Percentiles rank a stretch among this genome's conserved stretches.
phyloP scores from a whole-genome alignment of 2,888 invertebrate genomes.

The Chironomus tentans region DNA sequence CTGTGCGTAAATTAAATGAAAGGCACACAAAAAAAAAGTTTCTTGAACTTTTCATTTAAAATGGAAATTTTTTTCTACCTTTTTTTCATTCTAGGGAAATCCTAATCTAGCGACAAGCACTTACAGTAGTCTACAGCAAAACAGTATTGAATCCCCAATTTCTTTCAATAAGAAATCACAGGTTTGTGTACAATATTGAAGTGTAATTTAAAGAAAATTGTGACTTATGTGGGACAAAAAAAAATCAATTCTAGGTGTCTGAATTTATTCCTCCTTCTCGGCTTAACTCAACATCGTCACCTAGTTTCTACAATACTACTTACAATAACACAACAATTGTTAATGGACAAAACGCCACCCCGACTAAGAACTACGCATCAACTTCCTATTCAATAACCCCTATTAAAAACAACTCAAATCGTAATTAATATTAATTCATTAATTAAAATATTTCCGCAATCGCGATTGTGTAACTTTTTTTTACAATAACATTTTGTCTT shows the following conservation, averaged over 20 bases:
- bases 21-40: no score
- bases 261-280: constrained; percentile 27
- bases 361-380: constrained; percentile 30
- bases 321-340: constrained; percentile 28
- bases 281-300: constrained; percentile 25
- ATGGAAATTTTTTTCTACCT: not conserved
- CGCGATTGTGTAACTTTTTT: not conserved
- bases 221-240: not conserved
- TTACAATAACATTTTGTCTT: not conserved
- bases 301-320: constrained; percentile 21
- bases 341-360: constrained; percentile 30
- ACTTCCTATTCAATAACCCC: constrained; percentile 31
- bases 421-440: constrained; percentile 2
- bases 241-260: constrained; percentile 11
- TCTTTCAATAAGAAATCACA: constrained; percentile 23
- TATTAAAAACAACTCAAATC: constrained; percentile 28
- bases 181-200: not conserved
- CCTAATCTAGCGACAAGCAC: constrained; percentile 6
- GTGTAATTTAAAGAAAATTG: not conserved
- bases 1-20: no score
- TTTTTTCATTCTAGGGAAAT: constrained; percentile 9
- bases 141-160: constrained; percentile 18
- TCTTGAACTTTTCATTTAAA: not conserved
- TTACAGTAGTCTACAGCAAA: constrained; percentile 6
- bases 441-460: not conserved